phyloP scores from a whole-genome alignment of 2,888 invertebrate genomes.

The Diarsia dahlii region DNA sequence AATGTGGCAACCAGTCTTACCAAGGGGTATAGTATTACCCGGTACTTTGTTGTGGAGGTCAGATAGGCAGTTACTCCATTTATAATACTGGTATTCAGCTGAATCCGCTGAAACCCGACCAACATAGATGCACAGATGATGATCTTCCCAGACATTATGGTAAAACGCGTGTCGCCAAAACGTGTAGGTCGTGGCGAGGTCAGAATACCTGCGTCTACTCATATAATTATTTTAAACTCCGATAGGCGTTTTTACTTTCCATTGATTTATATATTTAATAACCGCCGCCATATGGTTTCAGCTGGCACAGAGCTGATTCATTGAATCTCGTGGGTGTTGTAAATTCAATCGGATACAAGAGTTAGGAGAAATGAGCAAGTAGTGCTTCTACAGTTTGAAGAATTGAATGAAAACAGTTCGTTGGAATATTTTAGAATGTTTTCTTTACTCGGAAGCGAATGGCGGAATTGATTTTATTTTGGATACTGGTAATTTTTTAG shows the following conservation, averaged over 20 bases:
- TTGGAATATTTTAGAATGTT: neutral
- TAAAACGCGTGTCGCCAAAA: neutral
- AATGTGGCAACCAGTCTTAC: no score
- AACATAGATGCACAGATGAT: no score
- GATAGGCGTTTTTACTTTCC: neutral
- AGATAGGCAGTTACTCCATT: no score
- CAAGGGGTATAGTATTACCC: no score
- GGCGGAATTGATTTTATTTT: neutral
- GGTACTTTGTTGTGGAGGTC: no score
- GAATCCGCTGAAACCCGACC: no score
- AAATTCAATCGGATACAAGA: neutral
- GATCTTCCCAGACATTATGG: neutral
- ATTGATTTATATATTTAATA: constrained; percentile 13
- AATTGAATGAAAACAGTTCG: constrained; percentile 24
- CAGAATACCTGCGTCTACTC: neutral
- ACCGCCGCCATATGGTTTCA: constrained; percentile 20
- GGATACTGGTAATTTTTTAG: neutral
- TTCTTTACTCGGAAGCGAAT: neutral
- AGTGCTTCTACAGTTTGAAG: constrained; percentile 12
- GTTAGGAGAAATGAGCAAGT: neutral
- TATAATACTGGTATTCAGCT: no score
- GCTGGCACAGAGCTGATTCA: constrained; percentile 1
- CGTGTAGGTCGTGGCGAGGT: neutral
- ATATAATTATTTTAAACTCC: neutral
- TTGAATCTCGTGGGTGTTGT: constrained; percentile 25